Evolutionary conservation across 2,888 invertebrate genomes (phyloP).

Genomic region (Pollenia angustigena): DNA sequence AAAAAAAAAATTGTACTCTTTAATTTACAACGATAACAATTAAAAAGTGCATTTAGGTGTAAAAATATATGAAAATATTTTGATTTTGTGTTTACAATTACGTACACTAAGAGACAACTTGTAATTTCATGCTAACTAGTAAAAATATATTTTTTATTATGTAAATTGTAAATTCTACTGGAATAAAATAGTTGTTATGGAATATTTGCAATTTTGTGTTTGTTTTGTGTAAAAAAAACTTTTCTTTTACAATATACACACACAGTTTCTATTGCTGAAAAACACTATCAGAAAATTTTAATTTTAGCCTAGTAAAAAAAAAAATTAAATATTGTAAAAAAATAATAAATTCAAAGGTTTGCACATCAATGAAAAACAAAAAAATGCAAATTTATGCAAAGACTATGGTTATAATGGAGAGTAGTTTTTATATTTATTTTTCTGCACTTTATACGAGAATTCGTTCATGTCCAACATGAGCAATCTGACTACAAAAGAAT

Average conservation of each 20-base stretch:
- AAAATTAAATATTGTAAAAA: background rate
- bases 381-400: constrained; percentile 21
- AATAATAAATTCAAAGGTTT: background rate
- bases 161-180: no score
- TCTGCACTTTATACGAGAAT: background rate
- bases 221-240: no score
- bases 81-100: no score
- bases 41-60: no score
- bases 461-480: constrained; percentile 2
- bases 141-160: no score
- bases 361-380: constrained; percentile 10
- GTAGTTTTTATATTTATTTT: background rate
- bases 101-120: no score
- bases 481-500: constrained; percentile 28
- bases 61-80: no score
- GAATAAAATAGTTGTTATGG: no score
- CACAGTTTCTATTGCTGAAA: background rate
- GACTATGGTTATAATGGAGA: background rate
- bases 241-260: background rate
- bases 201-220: no score
- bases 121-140: no score
- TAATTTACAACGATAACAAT: no score
- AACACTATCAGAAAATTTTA: background rate
- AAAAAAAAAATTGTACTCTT: no score
- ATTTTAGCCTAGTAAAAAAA: background rate